A percentile compares a stretch with the other conserved stretches of the same genome.
Evolutionary conservation across 2,797 vertebrate genomes (phyloP).

Genomic region (Crocodylus rhombifer): DNA sequence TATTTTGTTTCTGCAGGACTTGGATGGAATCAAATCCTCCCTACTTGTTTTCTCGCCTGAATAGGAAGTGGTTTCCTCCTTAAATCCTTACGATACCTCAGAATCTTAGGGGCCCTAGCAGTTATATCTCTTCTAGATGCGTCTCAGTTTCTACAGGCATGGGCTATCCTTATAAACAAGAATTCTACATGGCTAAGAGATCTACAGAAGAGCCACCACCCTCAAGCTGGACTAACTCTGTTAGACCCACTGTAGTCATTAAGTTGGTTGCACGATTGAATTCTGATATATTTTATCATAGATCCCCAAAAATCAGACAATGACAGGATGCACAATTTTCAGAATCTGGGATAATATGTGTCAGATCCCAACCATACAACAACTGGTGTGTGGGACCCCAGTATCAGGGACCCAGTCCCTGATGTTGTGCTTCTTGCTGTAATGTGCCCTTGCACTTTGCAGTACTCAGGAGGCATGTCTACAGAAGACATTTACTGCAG

Average conservation of each 20-base stretch:
- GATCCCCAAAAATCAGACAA: not conserved
- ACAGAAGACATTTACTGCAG: no score
- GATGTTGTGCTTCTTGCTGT: no score
- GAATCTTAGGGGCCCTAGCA: not conserved
- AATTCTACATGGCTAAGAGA: not conserved
- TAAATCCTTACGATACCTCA: rapidly evolving
- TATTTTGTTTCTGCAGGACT: not conserved
- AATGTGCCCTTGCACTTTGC: no score
- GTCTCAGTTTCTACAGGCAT: not conserved
- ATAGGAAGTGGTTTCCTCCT: not conserved
- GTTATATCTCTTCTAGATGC: not conserved
- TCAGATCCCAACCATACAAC: no score
- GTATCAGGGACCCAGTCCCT: no score
- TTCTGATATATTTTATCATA: not conserved
- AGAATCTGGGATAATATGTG: no score
- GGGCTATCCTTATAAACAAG: not conserved
- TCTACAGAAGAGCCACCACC: not conserved
- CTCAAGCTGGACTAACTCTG: not conserved
- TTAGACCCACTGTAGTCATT: not conserved
- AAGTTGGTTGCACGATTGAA: no score
- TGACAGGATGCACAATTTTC: not conserved
- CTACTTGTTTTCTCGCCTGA: not conserved
- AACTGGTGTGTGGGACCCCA: no score
- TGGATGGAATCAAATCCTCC: not conserved
- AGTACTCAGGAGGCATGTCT: no score